A percentile compares a stretch with the other conserved stretches of the same genome.
Evolutionary conservation across 1,140 invertebrate species (phyloP).

Genomic region (Himalopsyche phryganea): DNA sequence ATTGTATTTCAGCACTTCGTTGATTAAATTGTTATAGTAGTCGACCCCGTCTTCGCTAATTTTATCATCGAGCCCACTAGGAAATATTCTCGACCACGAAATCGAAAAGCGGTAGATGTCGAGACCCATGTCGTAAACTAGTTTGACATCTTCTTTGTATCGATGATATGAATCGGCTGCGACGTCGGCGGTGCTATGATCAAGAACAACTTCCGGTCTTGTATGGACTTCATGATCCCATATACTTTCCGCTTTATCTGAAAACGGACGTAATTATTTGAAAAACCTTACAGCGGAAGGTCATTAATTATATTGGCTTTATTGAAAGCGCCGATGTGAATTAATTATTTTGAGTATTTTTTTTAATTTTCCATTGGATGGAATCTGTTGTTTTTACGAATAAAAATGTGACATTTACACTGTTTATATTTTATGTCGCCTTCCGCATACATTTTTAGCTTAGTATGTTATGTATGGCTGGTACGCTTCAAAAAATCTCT

Average conservation of each 20-base stretch:
- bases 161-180: slow-evolving; percentile 60
- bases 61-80: slow-evolving; percentile 42
- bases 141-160: slow-evolving; percentile 54
- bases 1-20: slow-evolving; percentile 45
- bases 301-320: too few species aligned
- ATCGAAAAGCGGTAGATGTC: slow-evolving; percentile 55
- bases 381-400: too few species aligned
- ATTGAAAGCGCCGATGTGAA: too few species aligned
- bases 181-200: slow-evolving; percentile 49
- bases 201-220: slow-evolving; percentile 38
- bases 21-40: slow-evolving; percentile 56
- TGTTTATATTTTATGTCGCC: too few species aligned
- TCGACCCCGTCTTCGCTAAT: slow-evolving; percentile 50
- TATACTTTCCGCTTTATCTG: slow-evolving; percentile 40
- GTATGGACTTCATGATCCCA: slow-evolving; percentile 49
- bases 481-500: too few species aligned
- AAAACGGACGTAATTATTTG: background rate
- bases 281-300: too few species aligned
- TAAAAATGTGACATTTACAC: too few species aligned
- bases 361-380: too few species aligned
- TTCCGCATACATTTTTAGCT: too few species aligned
- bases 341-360: too few species aligned
- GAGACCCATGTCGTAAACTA: slow-evolving; percentile 47
- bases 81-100: slow-evolving; percentile 53
- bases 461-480: too few species aligned